Percentiles rank a stretch among this genome's conserved stretches.
Evolutionary conservation across 1,140 invertebrate genomes (phyloP).

Genomic region (roundworm (Caenorhabditis elegans)): WBcel235 BX284602.5:7362001-7362500

Average conservation of each 20-base stretch:
- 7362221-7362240: constrained; percentile 37
- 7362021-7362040: constrained; percentile 54
- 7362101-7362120: constrained; percentile 55
- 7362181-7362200: constrained; percentile 53
- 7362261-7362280: constrained; percentile 30
- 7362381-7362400: constrained; percentile 39
- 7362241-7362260: constrained; percentile 35
- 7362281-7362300: too few relatives aligned
- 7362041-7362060: too few relatives aligned
- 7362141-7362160: constrained; percentile 31
- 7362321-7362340: constrained; percentile 47
- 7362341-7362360: constrained; percentile 50
- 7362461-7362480: too few relatives aligned
- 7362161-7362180: constrained; percentile 53
- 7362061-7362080: too few relatives aligned
- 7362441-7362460: background rate
- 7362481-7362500: too few relatives aligned
- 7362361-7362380: constrained; percentile 49
- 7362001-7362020: constrained; percentile 51
- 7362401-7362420: constrained; percentile 46
- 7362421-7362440: too few relatives aligned
- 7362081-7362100: too few relatives aligned
- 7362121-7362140: constrained; percentile 41
- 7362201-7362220: constrained; percentile 49
- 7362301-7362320: constrained; percentile 46